Evolutionary conservation across 2,113 vertebrate species (phyloP).

Genomic region (Burhinus oedicnemus): DNA sequence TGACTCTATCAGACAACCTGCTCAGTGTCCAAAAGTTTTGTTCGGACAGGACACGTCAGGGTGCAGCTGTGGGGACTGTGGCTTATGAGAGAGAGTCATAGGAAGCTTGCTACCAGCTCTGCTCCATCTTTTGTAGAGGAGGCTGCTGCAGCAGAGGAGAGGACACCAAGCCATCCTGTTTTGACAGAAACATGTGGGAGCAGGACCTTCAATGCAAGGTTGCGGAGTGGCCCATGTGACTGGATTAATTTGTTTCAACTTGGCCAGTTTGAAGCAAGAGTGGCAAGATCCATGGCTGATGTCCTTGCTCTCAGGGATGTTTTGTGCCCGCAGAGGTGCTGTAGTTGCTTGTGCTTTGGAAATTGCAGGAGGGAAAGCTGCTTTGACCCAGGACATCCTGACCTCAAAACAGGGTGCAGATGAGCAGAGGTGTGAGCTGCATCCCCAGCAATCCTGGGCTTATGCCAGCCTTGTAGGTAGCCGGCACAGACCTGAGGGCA

Average conservation of each 20-base stretch:
- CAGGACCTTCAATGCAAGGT: not conserved
- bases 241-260: not conserved
- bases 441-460: not conserved
- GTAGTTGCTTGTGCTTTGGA: not conserved
- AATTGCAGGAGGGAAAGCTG: not conserved
- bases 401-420: not conserved
- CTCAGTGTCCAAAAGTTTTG: not conserved
- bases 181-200: not conserved
- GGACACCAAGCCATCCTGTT: not conserved
- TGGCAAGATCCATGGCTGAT: not conserved
- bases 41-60: not conserved
- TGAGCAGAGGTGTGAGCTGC: not conserved
- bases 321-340: not conserved
- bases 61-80: not conserved
- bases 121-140: not conserved
- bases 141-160: not conserved
- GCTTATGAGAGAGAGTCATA: not conserved
- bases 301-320: not conserved
- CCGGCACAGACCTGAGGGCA: rapidly evolving
- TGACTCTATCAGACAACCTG: not conserved
- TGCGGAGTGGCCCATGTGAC: not conserved
- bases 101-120: not conserved
- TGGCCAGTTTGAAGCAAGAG: not conserved
- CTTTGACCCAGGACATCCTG: not conserved
- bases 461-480: not conserved